Evolutionary conservation across 2,888 invertebrate genomes (phyloP), one percentile per base, ranked within the genome.

Genomic region (Cinara cedri): DNA sequence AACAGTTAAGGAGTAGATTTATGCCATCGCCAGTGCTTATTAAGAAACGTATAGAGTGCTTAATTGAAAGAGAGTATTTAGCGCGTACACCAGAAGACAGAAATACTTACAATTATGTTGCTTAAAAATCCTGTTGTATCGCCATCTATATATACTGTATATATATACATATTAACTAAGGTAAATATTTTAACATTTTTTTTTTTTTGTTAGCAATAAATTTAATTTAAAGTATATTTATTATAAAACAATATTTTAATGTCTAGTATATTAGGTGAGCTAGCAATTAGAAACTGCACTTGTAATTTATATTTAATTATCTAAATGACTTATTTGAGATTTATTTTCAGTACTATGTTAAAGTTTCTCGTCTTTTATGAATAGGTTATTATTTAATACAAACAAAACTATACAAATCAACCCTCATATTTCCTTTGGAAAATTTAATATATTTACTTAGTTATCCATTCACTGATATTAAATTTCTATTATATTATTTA

Each of bases 41-140:
- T 86, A 99, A 99, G 89, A 98, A 98, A 87, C 92, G 99, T 86
- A 98, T 99, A 88, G 99, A 99, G 89, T 96, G 97, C 82, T 91
- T 99, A 85, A 99, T 99, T 87, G 99, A 99, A 88, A 90, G 99
- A 84, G 99, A 99, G 88, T 99, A 99, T 89, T 90, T 99, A 86
- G 96, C 97, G 83, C 92, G 99, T 87, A 97, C 98, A 86, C 94
- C 96, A 81, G 96, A 97, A 88, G 98, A 99, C 90, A 91, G 94
- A 78, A 78, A 78, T 60, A 78, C 78, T 62, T 78, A 78, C 42
- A 78, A 78, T 51, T 78, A 78, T 70, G 78, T 78, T 10, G 78
- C 78, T 21, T 78, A 68, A 78, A 51, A 60, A 10, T n/a, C 13
- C 13, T 26, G 21, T 21, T 34, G 19, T 72, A 74, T 21, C 34